phyloP scores from a whole-genome alignment of 2,888 invertebrate genomes.

The Priapulus caudatus region DNA sequence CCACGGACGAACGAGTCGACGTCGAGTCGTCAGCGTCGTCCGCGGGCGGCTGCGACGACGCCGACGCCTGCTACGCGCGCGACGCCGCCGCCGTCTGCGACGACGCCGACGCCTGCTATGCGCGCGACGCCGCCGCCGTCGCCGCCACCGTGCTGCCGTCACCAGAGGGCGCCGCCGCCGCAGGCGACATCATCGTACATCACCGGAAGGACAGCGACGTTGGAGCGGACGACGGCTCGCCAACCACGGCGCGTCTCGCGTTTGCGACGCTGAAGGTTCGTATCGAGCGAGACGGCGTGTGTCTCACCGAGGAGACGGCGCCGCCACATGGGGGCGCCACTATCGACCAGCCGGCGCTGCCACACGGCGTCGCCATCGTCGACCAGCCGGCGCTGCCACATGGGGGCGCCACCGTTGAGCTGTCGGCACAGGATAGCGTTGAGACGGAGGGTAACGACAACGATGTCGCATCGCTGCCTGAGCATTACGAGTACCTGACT shows the following conservation, averaged over 20 bases:
- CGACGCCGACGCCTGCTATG: slow-evolving; percentile 3
- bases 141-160: too few species aligned
- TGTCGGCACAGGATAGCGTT: slow-evolving; percentile 5
- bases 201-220: too few species aligned
- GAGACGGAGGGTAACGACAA: slow-evolving; percentile 7
- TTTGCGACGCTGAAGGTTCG: too few species aligned
- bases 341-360: too few species aligned
- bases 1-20: neutral
- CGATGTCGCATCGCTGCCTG: too few species aligned
- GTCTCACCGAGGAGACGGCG: too few species aligned
- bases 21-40: neutral
- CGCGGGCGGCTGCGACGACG: neutral
- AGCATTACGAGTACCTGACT: too few species aligned
- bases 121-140: neutral
- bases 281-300: slow-evolving; percentile 4
- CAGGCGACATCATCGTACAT: slow-evolving; percentile 24
- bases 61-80: slow-evolving; percentile 7
- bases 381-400: slow-evolving; percentile 7
- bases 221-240: too few species aligned
- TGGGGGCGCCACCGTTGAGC: neutral
- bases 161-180: too few species aligned
- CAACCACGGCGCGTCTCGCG: too few species aligned
- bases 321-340: slow-evolving; percentile 5
- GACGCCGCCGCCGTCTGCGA: neutral
- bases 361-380: neutral